Evolutionary conservation across 2,797 vertebrate species (phyloP).

Genomic region (Steatocranus sp.): DNA sequence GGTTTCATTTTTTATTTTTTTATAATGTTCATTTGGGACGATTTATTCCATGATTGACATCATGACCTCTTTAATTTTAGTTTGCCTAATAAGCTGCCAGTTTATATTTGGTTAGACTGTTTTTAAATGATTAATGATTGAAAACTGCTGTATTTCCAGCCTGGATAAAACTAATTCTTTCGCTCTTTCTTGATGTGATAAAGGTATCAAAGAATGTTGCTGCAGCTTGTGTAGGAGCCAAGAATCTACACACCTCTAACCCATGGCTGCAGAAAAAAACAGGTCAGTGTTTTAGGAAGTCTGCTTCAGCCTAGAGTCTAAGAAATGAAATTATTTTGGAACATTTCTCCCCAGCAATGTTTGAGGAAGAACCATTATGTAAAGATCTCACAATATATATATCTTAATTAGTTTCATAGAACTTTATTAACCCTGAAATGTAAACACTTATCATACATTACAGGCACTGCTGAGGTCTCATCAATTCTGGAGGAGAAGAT

Average conservation of each 20-base stretch:
- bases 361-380: background rate
- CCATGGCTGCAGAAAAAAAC: conserved; percentile 86
- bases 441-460: background rate
- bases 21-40: background rate
- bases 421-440: background rate
- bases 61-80: background rate
- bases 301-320: background rate
- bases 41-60: background rate
- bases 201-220: conserved; percentile 88
- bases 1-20: background rate
- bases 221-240: conserved; percentile 84
- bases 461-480: conserved; percentile 80
- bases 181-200: background rate
- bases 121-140: background rate
- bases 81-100: background rate
- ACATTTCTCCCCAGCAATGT: background rate
- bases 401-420: background rate
- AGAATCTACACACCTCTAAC: conserved; percentile 82
- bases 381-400: background rate
- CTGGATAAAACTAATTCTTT: background rate
- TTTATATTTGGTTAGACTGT: background rate
- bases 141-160: background rate
- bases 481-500: conserved; percentile 95
- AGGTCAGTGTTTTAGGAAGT: conserved; percentile 67
- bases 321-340: background rate